Percentiles rank a stretch among this genome's conserved stretches.
Conservation (phyloP, 37 sponge, comb jelly and placozoan species). For the Axinella damicornis region DNA sequence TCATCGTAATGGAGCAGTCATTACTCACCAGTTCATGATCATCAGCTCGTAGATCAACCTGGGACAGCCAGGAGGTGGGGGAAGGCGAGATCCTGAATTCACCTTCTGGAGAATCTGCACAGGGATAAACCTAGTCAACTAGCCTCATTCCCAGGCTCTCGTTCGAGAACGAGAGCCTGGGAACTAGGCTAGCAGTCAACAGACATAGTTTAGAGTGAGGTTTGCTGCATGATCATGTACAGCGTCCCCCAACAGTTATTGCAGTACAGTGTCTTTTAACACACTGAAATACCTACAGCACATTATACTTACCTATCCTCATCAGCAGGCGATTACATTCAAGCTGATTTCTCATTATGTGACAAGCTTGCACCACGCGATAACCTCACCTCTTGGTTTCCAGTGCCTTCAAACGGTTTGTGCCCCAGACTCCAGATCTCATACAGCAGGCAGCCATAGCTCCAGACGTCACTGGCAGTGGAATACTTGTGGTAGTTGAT, state of each 20-base stretch:
- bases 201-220: background rate
- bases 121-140: background rate
- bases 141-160: no score
- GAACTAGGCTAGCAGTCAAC: no score
- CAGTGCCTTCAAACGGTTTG: conserved; percentile 25
- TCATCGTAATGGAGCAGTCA: no score
- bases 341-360: no score
- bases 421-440: conserved; percentile 59
- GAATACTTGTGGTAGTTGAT: conserved; percentile 45
- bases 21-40: conserved; percentile 50
- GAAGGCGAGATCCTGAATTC: conserved; percentile 25
- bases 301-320: no score
- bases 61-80: conserved; percentile 58
- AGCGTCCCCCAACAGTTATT: no score
- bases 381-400: conserved; percentile 25
- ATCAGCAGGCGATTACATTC: no score
- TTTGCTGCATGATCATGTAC: background rate
- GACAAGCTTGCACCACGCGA: no score
- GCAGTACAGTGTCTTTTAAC: no score
- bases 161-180: no score
- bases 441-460: conserved; percentile 55
- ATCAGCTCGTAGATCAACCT: conserved; percentile 20
- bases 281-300: no score
- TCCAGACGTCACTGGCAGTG: conserved; percentile 63
- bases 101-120: conserved; percentile 24